phyloP scores from a whole-genome alignment of 2,888 invertebrate genomes.

The Schizotus pectinicornis region DNA sequence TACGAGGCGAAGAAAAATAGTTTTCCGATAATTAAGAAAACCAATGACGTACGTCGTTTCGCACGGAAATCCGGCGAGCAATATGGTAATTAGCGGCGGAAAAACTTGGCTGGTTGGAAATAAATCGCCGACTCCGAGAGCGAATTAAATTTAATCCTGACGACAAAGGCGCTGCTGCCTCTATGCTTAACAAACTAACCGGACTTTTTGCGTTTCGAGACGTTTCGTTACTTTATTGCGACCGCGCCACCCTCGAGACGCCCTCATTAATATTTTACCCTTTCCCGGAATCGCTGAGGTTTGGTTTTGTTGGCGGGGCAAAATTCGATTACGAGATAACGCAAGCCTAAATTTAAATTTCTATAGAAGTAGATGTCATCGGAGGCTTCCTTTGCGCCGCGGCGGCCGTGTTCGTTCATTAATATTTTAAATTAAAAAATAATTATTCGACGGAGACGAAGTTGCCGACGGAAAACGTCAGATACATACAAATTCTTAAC shows the following conservation, averaged over 20 bases:
- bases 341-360: slow-evolving; percentile 43
- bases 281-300: slow-evolving; percentile 41
- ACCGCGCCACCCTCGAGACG: slow-evolving; percentile 16
- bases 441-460: slow-evolving; percentile 22
- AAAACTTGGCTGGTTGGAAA: slow-evolving; percentile 17
- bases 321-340: slow-evolving; percentile 43
- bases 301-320: slow-evolving; percentile 35
- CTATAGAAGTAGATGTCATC: slow-evolving; percentile 41
- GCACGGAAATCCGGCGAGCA: slow-evolving; percentile 14
- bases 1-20: not conserved
- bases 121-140: slow-evolving; percentile 20
- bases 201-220: slow-evolving; percentile 27
- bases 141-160: slow-evolving; percentile 25
- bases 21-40: slow-evolving; percentile 1
- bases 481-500: slow-evolving; percentile 25
- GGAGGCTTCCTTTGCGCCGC: slow-evolving; percentile 34
- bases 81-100: slow-evolving; percentile 20
- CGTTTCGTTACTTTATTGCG: slow-evolving; percentile 25
- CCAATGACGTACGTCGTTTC: slow-evolving; percentile 1
- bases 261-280: slow-evolving; percentile 45
- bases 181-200: slow-evolving; percentile 24
- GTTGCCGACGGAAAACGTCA: slow-evolving; percentile 14
- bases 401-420: slow-evolving; percentile 38
- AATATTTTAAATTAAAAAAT: slow-evolving; percentile 38
- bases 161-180: slow-evolving; percentile 22